phyloP scores from a whole-genome alignment of 2,888 invertebrate species.

The Oithona nana region DNA sequence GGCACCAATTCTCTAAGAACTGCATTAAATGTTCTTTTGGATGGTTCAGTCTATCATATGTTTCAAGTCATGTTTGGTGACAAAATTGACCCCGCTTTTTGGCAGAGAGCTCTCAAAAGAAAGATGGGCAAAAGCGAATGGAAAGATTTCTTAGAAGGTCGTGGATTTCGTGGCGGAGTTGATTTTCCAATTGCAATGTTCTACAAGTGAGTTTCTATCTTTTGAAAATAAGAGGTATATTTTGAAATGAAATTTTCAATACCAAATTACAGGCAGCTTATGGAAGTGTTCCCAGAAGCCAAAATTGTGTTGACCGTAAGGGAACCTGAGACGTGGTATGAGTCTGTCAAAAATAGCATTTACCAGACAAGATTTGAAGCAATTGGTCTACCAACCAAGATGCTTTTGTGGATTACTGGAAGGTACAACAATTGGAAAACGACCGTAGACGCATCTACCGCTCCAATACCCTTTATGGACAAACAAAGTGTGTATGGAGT shows the following conservation, averaged over 20 bases:
- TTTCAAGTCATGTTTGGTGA: not conserved
- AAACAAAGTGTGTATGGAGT: not conserved
- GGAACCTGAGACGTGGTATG: conserved; percentile 1
- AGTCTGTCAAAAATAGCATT: conserved; percentile 1
- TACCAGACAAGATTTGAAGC: not conserved
- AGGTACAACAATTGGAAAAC: not conserved
- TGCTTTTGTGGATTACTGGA: not conserved
- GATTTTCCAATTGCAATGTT: conserved; percentile 1
- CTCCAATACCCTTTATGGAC: not conserved
- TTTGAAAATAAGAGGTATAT: not conserved
- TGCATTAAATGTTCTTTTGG: not conserved
- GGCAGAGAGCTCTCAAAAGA: not conserved
- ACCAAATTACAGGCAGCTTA: not conserved
- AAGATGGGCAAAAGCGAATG: not conserved
- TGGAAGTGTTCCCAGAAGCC: conserved; percentile 1
- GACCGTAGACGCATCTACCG: not conserved
- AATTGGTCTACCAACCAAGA: not conserved
- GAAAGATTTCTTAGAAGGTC: not conserved
- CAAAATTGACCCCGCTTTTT: not conserved
- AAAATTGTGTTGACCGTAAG: not conserved
- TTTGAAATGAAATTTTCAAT: not conserved
- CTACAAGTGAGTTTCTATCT: not conserved
- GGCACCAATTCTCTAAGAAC: not conserved
- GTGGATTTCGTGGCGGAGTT: not conserved
- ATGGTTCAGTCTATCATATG: conserved; percentile 1